Base-by-base conservation (phyloP, 1,140 invertebrate genomes). In the Calliopsis andreniformis region DNA sequence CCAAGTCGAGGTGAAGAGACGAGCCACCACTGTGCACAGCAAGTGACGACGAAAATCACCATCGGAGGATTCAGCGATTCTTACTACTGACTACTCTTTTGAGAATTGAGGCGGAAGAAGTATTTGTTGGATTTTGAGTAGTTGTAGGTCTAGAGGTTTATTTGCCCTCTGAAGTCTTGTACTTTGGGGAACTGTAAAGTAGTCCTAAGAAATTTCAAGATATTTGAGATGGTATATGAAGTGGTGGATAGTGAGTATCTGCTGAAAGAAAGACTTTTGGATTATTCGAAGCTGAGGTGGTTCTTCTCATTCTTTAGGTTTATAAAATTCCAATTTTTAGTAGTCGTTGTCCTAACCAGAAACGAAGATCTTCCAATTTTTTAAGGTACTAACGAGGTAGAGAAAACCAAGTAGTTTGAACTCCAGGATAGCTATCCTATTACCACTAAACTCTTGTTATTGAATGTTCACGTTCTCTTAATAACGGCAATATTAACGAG, bases 1-100 rank as follows among this genome's bases (percentile, higher is more conserved):
- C 47, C 91, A 92, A 55, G 90, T 91, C 5, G 90, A 90, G 53
- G 84, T 89, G 18, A 92, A 92, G 80, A 84, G 90, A 62, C 85
- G 89, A 6, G 55, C 88, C 18, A 80, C 87, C 23, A 80, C 89
- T 0, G 87, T 92, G 20, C 90, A 92, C 35, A 89, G 90, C 72
- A 92, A 92, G 89, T 92, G 90, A 92, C 90, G 87, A 49, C 87
- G 88, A 62, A 91, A 88, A 80, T 63, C 77, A 14, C 56, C 70
- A n/a, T 66, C 75, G 14, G 82, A 75, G 5, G 78, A 86, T 14
- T 63, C 68, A 20, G 14, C 56, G 76, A 43, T 85, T n/a, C 68
- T 80, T 18, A 25, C 72, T 18, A 32, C 53, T 61, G 81, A 81
- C 43, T 84, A 83, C 70, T 67, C 82, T 6, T 83, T 83, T 14